Percentiles rank a stretch among this genome's conserved stretches.
phyloP scores from a whole-genome alignment of 2,113 vertebrate genomes.

The Suricata suricatta region DNA sequence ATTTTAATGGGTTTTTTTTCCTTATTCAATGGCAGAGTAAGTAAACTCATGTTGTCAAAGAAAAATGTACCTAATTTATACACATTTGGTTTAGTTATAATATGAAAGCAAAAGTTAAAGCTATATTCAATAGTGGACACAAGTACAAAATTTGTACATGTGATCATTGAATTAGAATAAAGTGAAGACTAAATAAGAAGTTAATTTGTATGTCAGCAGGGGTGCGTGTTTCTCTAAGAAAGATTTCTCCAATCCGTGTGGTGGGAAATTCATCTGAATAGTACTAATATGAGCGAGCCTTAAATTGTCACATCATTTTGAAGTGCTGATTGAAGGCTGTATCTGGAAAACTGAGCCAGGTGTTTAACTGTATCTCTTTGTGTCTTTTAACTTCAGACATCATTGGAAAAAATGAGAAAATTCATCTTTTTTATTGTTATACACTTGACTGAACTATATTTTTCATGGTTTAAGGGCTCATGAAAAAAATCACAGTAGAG shows the following conservation, averaged over 20 bases:
- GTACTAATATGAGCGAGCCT: background rate
- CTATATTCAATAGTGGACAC: background rate
- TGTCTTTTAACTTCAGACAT: conserved; percentile 42
- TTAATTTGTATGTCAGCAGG: background rate
- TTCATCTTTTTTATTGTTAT: conserved; percentile 40
- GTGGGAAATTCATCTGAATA: background rate
- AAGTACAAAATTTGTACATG: background rate
- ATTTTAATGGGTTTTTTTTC: conserved; percentile 14
- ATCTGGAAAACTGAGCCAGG: background rate
- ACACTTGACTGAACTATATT: background rate
- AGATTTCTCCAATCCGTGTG: background rate
- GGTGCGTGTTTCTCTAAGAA: background rate
- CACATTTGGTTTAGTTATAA: background rate
- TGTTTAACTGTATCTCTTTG: background rate
- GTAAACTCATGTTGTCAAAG: background rate
- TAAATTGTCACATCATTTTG: background rate
- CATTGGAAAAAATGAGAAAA: conserved; percentile 27
- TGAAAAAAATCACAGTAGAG: background rate
- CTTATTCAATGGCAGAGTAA: background rate
- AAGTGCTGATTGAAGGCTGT: background rate
- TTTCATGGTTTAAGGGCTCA: conserved; percentile 43
- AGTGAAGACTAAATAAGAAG: background rate
- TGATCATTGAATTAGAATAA: background rate
- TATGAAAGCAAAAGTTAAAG: background rate
- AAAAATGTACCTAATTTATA: background rate